A percentile compares a stretch with the other conserved stretches of the same genome.
phyloP scores from a whole-genome alignment of 2,888 invertebrate genomes.

The Tipula confusa region DNA sequence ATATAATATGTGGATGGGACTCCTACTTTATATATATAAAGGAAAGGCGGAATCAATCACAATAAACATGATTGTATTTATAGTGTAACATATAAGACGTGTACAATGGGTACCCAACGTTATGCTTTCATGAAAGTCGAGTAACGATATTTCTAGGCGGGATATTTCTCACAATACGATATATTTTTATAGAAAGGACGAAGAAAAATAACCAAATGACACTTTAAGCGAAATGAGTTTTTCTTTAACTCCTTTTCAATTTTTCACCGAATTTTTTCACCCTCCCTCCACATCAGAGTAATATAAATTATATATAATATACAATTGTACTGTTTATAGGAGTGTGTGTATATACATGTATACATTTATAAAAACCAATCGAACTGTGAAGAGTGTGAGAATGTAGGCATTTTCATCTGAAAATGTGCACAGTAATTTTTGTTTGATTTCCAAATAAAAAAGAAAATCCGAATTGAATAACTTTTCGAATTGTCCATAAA shows the following conservation, averaged over 20 bases:
- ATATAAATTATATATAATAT: background rate
- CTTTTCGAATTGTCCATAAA: conserved; percentile 25
- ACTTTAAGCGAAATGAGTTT: background rate
- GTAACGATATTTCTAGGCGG: background rate
- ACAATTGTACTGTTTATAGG: background rate
- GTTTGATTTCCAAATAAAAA: background rate
- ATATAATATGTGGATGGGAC: background rate
- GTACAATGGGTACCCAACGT: background rate
- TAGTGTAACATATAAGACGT: background rate
- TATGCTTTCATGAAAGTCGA: background rate
- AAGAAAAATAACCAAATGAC: background rate
- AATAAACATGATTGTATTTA: background rate
- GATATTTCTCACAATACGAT: background rate
- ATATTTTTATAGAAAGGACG: background rate
- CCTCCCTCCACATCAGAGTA: background rate
- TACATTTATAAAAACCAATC: too few species aligned
- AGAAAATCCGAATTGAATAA: background rate
- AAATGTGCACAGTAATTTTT: conserved; percentile 14
- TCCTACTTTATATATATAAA: background rate
- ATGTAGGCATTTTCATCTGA: background rate
- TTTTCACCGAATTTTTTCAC: background rate
- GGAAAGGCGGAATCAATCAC: conserved; percentile 12
- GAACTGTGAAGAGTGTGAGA: background rate
- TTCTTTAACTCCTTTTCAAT: conserved; percentile 25
- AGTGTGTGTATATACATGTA: background rate